Conservation (phyloP, 1,140 invertebrate species). For the Lordiphosa mommai region DNA sequence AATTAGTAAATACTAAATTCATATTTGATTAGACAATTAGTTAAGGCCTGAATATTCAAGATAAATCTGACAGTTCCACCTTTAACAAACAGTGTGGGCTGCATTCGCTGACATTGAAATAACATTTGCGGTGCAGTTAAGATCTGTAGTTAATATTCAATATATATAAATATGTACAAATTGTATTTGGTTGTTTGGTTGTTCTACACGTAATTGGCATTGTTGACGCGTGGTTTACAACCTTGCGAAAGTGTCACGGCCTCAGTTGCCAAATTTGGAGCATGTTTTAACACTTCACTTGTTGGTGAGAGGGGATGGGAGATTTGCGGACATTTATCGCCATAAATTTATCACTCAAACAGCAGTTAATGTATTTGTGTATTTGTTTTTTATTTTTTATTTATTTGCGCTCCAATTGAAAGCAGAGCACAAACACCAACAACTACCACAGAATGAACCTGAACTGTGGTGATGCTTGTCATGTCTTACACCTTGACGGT, state of each 20-base stretch:
- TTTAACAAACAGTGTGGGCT: constrained; percentile 27
- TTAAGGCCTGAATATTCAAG: constrained; percentile 35
- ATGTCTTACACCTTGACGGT: no score
- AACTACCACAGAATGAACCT: not conserved
- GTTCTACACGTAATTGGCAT: constrained; percentile 40
- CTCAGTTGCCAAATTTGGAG: constrained; percentile 55
- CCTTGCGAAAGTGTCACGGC: constrained; percentile 60
- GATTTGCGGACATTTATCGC: constrained; percentile 39
- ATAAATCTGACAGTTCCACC: not conserved
- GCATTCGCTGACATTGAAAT: constrained; percentile 55
- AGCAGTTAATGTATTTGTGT: constrained; percentile 30
- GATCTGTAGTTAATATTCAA: no score
- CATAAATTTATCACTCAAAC: constrained; percentile 45
- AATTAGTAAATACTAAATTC: constrained; percentile 20
- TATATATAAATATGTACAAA: not conserved
- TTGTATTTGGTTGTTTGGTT: constrained; percentile 16
- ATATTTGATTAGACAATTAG: constrained; percentile 52
- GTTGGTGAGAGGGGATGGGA: constrained; percentile 22
- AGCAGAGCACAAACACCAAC: constrained; percentile 16
- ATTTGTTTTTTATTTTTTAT: constrained; percentile 44
- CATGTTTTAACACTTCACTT: constrained; percentile 5
- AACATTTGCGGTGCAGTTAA: constrained; percentile 26
- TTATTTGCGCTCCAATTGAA: constrained; percentile 67
- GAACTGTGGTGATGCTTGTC: not conserved
- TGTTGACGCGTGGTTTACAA: constrained; percentile 32